Evolutionary conservation across 2,113 vertebrate genomes (phyloP), one percentile per base, ranked within the genome.

Genomic region (Cariama cristata): DNA sequence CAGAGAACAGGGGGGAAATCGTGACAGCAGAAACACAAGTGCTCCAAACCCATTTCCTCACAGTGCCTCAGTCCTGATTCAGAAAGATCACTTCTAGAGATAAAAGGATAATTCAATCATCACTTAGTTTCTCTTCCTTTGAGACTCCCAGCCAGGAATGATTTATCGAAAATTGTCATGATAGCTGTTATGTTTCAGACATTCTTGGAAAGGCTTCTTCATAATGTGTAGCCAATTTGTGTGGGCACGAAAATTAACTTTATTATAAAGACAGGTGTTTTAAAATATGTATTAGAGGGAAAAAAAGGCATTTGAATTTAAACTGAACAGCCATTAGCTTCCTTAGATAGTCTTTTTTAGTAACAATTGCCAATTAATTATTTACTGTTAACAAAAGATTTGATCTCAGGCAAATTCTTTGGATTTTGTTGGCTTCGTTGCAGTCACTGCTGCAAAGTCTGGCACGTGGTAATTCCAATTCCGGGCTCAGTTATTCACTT

Each of bases 21-120:
- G 49, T 33, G 49, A 74, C 6, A 95, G 73, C 52, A 94, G 73
- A 80, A 89, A 81, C n/a, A 26, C 35, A 83, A 92, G 59, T 28
- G 20, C 67, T 90, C 30, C 50, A 73, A 92, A 83, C 5, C 79
- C 55, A 76, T 87, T 92, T 88, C 71, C 50, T 91, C 66, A 21
- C 32, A 49, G 24, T 49, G 56, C 63, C n/a, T 94, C 75, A 58
- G 42, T 56, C 52, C 20, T 71, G 45, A 93, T 86, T 88, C 59
- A 81, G 68, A 84, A 87, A 84, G 72, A 96, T 91, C 24, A 9
- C 33, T 91, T 89, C 91, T 91, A 80, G 60, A 95, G 60, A 88
- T 88, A 90, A 91, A 96, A 86, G 60, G 60, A 88, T 95, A 97
- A 96, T 95, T 95, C 79, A 91, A 64, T 94, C 95, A 91, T 79